These are phyloP conservation scores for Drosophila nannoptera DNA, from an alignment of 1,140 invertebrate genomes.

Conservation along the genomic window DNA sequence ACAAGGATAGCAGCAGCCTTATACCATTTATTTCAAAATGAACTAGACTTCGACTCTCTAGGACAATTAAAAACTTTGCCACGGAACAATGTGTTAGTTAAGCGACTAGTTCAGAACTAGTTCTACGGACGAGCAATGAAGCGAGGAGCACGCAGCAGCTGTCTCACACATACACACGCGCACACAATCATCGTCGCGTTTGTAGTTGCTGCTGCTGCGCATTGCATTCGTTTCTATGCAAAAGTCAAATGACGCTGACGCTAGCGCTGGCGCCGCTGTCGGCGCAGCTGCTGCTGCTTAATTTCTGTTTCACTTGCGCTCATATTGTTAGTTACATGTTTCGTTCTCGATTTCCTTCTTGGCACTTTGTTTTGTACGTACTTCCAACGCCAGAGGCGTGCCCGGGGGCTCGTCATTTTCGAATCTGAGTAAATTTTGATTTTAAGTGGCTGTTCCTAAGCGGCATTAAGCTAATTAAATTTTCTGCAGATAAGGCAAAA, in stretches of 20 bases:
- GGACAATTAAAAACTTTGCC: slow-evolving; percentile 16
- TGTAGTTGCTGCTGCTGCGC: slow-evolving; percentile 54
- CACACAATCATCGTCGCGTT: slow-evolving; percentile 27
- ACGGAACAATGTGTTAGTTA: neutral
- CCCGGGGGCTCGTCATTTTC: neutral
- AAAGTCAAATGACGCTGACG: slow-evolving; percentile 32
- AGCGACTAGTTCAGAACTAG: slow-evolving; percentile 38
- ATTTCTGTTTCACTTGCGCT: slow-evolving; percentile 57
- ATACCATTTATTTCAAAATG: neutral
- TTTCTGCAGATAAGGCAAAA: slow-evolving; percentile 41
- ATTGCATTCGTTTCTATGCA: slow-evolving; percentile 54
- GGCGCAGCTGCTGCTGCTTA: slow-evolving; percentile 42
- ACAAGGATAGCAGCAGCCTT: slow-evolving; percentile 21
- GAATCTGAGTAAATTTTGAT: neutral
- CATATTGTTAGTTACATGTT: slow-evolving; percentile 50
- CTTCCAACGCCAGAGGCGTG: slow-evolving; percentile 39
- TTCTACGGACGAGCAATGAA: slow-evolving; percentile 23
- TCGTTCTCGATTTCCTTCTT: slow-evolving; percentile 51
- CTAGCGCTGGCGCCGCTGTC: slow-evolving; percentile 24
- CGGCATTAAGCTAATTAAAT: slow-evolving; percentile 29
- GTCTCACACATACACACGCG: slow-evolving; percentile 10
- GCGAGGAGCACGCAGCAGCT: slow-evolving; percentile 28
- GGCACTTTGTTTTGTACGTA: slow-evolving; percentile 42
- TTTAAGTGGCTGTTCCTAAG: slow-evolving; percentile 20
- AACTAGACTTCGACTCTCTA: slow-evolving; percentile 12